phyloP scores from a whole-genome alignment of 2,113 vertebrate species.

The Lepus americanus region DNA sequence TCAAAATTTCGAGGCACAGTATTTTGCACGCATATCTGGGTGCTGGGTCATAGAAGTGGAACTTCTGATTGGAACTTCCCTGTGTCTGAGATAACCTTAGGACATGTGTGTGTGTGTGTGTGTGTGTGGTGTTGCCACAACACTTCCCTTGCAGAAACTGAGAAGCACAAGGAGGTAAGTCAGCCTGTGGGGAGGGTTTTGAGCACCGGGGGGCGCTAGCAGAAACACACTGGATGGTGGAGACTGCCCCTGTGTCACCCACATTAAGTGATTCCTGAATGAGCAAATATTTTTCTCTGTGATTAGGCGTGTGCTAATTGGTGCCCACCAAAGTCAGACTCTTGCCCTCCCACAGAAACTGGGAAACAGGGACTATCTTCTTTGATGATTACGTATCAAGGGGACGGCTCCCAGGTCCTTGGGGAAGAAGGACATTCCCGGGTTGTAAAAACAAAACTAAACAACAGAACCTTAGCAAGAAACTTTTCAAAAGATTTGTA shows the following conservation, averaged over 20 bases:
- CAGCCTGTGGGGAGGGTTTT: neutral
- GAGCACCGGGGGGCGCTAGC: neutral
- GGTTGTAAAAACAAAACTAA: neutral
- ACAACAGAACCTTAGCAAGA: neutral
- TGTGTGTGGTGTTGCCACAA: neutral
- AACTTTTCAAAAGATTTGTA: conserved; percentile 17
- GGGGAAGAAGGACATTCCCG: conserved; percentile 28
- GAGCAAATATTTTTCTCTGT: conserved; percentile 36
- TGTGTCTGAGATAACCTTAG: conserved; percentile 28
- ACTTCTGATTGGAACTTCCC: neutral
- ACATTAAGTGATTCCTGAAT: conserved; percentile 6
- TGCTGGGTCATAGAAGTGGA: neutral
- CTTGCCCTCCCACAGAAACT: neutral
- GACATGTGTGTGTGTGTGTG: neutral
- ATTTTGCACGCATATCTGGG: neutral
- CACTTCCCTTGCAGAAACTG: conserved; percentile 2
- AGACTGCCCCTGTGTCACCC: neutral
- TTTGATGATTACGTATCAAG: conserved; percentile 34
- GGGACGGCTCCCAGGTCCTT: neutral
- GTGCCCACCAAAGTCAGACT: neutral
- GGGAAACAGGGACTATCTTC: neutral
- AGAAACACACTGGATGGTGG: neutral
- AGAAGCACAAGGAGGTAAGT: neutral
- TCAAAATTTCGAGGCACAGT: conserved; percentile 23
- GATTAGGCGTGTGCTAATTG: conserved; percentile 30